These are phyloP conservation scores for Mesorhabditis spiculigera DNA, from an alignment of 2,888 invertebrate genomes.

Conservation along the genomic window DNA sequence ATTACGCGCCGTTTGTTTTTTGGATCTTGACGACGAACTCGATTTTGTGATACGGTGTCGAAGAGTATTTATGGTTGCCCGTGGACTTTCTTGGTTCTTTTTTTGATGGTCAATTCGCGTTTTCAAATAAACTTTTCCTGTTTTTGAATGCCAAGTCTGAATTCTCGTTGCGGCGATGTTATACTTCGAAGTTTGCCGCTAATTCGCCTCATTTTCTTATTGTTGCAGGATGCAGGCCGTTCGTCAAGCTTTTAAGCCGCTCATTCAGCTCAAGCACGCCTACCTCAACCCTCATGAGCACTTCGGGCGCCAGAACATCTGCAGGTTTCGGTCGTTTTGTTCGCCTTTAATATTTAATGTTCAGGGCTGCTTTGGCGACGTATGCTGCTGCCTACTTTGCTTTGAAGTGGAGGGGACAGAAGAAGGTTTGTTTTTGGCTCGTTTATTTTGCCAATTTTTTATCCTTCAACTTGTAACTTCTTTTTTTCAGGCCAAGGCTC, in stretches of 20 bases:
- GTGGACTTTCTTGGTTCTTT: too few species aligned
- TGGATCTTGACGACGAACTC: too few species aligned
- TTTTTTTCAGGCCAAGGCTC: slow-evolving; percentile 23
- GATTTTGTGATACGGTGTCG: too few species aligned
- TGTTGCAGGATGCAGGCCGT: not conserved
- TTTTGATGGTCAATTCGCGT: too few species aligned
- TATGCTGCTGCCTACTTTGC: slow-evolving; percentile 48
- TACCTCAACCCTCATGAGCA: slow-evolving; percentile 55
- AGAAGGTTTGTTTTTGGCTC: slow-evolving; percentile 27
- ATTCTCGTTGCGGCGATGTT: too few species aligned
- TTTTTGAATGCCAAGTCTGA: too few species aligned
- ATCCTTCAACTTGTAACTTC: not conserved
- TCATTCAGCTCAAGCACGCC: slow-evolving; percentile 16
- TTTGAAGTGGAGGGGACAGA: slow-evolving; percentile 47
- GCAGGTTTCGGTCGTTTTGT: slow-evolving; percentile 22
- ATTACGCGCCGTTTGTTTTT: too few species aligned
- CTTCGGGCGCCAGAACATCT: slow-evolving; percentile 54
- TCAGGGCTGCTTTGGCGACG: slow-evolving; percentile 41
- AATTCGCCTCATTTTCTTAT: not conserved
- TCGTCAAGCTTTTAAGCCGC: not conserved
- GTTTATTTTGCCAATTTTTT: slow-evolving; percentile 3
- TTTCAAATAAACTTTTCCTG: too few species aligned
- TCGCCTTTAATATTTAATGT: not conserved
- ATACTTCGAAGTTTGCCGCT: too few species aligned
- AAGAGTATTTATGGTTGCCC: too few species aligned